These are phyloP conservation scores for Stegostoma tigrinum DNA, from an alignment of 2,113 vertebrate species.

Conservation along the genomic window DNA sequence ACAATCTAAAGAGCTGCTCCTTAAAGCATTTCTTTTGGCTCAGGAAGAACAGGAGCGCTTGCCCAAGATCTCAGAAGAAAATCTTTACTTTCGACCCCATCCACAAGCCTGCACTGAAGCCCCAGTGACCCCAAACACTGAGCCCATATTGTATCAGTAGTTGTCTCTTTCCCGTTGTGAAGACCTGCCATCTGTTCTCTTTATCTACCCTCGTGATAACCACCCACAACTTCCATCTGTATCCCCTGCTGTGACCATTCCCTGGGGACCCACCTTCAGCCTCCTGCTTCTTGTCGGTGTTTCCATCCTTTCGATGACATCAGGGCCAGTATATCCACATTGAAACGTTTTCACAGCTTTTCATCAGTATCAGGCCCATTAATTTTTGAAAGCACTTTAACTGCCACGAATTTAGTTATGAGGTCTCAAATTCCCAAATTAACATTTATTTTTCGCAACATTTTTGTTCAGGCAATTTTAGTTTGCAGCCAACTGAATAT, in stretches of 20 bases:
- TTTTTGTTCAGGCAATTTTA: neutral
- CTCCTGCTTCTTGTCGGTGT: neutral
- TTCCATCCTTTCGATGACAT: neutral
- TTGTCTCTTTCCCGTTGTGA: neutral
- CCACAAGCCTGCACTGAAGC: neutral
- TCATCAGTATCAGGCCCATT: neutral
- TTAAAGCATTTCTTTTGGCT: neutral
- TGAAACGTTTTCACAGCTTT: neutral
- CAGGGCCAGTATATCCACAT: neutral
- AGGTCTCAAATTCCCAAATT: neutral
- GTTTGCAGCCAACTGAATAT: neutral
- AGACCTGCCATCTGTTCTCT: neutral
- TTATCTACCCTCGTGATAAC: neutral
- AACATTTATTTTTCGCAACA: neutral
- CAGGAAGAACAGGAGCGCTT: neutral
- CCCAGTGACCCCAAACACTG: neutral
- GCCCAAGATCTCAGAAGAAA: neutral
- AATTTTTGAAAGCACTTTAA: neutral
- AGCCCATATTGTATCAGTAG: neutral
- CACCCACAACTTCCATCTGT: neutral
- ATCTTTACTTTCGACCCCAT: neutral
- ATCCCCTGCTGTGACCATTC: neutral
- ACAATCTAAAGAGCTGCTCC: neutral
- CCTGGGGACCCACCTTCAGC: neutral
- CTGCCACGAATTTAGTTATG: neutral